Evolutionary conservation across 1,140 invertebrate species (phyloP), one percentile per base, ranked within the genome.

Genomic region (Palaemon carinicauda): DNA sequence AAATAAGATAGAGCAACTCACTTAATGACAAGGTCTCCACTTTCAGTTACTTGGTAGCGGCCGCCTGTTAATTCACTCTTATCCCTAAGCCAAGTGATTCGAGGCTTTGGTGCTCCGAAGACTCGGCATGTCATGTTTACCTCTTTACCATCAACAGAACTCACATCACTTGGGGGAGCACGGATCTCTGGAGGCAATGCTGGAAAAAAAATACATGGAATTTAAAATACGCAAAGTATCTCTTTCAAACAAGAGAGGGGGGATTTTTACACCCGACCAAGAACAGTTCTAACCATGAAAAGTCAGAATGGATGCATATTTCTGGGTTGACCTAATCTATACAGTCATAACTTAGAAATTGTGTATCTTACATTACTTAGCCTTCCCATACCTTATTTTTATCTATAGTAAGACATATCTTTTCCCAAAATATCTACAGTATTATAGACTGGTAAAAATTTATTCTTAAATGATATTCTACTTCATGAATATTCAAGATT

Each of bases 61-160:
- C 96, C 97, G 1, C 97, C 97, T 80, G 96, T 98, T 71, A 97
- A 91, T 91, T 96, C 96, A 90, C 94, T 93, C 24, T 94, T 94
- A 89, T 96, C 95, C 53, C 95, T 94, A 87, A 96, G 94, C 98
- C 98, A 99, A 90, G 96, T 97, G n/a, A 99, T 95, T 86, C 95
- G 93, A 0, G 98, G 97, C 90, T 96, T 96, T 1, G 98, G 98
- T 1, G 98, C 98, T 29, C 98, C 98, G 92, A 98, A 97, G n/a
- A 98, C 97, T 71, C 95, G 94, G 92, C 98, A 99, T 15, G 94
- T 96, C 90, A 99, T 92, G 78, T 94, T 96, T 0, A 98, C 94
- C 56, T 94, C 94, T 69, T 94, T 94, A 0, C 96, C 96, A 91
- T 98, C 96, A 19, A 98, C 97, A 27, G 96, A 96, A 3, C 95